Conservation (phyloP, 2,113 vertebrate species). For the Aegithalos caudatus region DNA sequence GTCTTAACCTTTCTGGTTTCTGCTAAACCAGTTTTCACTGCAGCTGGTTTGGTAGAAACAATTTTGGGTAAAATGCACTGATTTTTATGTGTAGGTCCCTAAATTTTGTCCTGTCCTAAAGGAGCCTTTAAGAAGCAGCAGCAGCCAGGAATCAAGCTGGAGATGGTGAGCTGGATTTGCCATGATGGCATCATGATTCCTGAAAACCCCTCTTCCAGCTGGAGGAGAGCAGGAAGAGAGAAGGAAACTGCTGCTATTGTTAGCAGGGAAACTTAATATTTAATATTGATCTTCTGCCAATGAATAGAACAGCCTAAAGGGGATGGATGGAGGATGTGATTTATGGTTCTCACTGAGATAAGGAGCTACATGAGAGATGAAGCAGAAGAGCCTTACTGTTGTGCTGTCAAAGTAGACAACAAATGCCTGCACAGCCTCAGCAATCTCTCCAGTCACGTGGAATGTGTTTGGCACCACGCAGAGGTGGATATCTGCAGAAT, state of each 20-base stretch:
- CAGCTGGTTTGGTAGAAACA: background rate
- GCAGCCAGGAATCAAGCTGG: background rate
- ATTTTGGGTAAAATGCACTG: background rate
- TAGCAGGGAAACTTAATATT: background rate
- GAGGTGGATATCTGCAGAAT: constrained; percentile 87
- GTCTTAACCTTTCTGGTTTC: background rate
- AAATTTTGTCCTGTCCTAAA: background rate
- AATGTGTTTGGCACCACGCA: constrained; percentile 85
- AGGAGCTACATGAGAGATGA: background rate
- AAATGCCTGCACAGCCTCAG: constrained; percentile 89
- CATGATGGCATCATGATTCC: background rate
- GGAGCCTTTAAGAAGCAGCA: background rate
- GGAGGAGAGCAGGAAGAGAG: background rate
- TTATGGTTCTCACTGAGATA: background rate
- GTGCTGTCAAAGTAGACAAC: constrained; percentile 93
- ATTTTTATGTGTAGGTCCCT: background rate
- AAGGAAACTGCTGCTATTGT: background rate
- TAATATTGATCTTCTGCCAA: background rate
- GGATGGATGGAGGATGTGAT: background rate
- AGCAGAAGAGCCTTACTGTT: constrained; percentile 71
- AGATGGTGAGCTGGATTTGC: background rate
- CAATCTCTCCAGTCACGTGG: constrained; percentile 84
- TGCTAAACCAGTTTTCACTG: background rate
- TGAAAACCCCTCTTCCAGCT: background rate
- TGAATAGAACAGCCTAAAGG: background rate